A percentile compares a stretch with the other conserved stretches of the same genome.
Evolutionary conservation across 2,113 vertebrate genomes (phyloP).

Genomic region (Embiotoca jacksoni): DNA sequence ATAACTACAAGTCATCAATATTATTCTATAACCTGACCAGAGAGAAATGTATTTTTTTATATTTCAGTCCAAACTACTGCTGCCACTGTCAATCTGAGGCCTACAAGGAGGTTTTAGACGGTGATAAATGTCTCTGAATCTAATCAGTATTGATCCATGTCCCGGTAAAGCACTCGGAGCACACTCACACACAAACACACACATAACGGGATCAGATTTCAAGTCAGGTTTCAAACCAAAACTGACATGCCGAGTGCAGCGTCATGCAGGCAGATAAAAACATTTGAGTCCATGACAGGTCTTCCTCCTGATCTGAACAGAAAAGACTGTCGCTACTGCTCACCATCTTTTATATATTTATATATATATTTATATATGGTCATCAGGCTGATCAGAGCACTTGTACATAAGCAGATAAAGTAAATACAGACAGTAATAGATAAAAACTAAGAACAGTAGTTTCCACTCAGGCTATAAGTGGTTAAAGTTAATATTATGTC

Average conservation of each 20-base stretch:
- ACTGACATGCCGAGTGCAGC: neutral
- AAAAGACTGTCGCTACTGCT: slow-evolving; percentile 8
- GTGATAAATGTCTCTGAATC: slow-evolving; percentile 24
- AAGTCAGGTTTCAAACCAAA: slow-evolving; percentile 7
- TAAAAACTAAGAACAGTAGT: too few species aligned
- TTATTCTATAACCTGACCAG: neutral
- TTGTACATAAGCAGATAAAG: too few species aligned
- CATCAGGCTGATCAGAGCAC: slow-evolving; percentile 23
- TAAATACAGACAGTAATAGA: too few species aligned
- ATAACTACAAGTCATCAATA: neutral
- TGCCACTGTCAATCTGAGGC: neutral
- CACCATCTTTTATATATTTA: slow-evolving; percentile 36
- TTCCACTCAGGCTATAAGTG: neutral
- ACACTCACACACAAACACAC: neutral
- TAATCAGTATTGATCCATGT: slow-evolving; percentile 21
- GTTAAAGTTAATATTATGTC: neutral
- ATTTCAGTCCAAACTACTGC: neutral
- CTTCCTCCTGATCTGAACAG: slow-evolving; percentile 16
- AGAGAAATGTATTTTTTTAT: neutral
- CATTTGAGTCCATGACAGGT: neutral
- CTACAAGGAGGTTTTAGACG: neutral
- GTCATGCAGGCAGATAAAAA: slow-evolving; percentile 3
- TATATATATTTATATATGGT: neutral
- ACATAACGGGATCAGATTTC: neutral
- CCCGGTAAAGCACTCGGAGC: neutral